phyloP scores from a whole-genome alignment of 2,888 invertebrate species.

The Tinea semifulvella region DNA sequence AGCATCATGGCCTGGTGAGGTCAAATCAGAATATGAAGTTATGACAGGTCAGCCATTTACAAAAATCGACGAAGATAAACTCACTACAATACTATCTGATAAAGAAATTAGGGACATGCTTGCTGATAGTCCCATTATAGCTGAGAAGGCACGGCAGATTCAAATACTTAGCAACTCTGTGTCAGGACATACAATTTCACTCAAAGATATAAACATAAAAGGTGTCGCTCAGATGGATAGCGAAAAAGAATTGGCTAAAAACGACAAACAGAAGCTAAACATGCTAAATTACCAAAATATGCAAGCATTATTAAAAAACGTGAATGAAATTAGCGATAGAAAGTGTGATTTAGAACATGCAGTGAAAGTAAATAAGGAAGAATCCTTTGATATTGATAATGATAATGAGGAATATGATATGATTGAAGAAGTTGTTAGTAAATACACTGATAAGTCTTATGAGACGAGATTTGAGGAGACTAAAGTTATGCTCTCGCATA shows the following conservation, averaged over 20 bases:
- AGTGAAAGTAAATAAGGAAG: slow-evolving; percentile 19
- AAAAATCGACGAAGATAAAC: slow-evolving; percentile 32
- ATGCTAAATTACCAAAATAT: slow-evolving; percentile 46
- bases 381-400: slow-evolving; percentile 22
- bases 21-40: slow-evolving; percentile 50
- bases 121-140: slow-evolving; percentile 42
- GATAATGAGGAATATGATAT: slow-evolving; percentile 42
- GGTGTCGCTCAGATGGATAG: slow-evolving; percentile 34
- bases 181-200: slow-evolving; percentile 32
- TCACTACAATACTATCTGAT: slow-evolving; percentile 32
- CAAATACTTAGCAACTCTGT: slow-evolving; percentile 38
- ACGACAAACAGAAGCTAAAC: slow-evolving; percentile 33
- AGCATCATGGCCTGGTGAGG: slow-evolving; percentile 37
- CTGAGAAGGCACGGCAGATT: slow-evolving; percentile 51
- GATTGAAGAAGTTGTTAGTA: slow-evolving; percentile 47
- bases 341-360: slow-evolving; percentile 11
- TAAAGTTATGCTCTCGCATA: slow-evolving; percentile 43
- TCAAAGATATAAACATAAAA: slow-evolving; percentile 39
- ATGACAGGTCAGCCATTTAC: slow-evolving; percentile 59
- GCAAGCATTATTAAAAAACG: slow-evolving; percentile 38
- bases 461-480: slow-evolving; percentile 53
- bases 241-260: slow-evolving; percentile 37
- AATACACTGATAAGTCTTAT: slow-evolving; percentile 50
- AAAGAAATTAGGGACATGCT: slow-evolving; percentile 42
- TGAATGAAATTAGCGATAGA: slow-evolving; percentile 19